Conservation (phyloP, 2,888 invertebrate species). For the Hylaea fasciaria region DNA sequence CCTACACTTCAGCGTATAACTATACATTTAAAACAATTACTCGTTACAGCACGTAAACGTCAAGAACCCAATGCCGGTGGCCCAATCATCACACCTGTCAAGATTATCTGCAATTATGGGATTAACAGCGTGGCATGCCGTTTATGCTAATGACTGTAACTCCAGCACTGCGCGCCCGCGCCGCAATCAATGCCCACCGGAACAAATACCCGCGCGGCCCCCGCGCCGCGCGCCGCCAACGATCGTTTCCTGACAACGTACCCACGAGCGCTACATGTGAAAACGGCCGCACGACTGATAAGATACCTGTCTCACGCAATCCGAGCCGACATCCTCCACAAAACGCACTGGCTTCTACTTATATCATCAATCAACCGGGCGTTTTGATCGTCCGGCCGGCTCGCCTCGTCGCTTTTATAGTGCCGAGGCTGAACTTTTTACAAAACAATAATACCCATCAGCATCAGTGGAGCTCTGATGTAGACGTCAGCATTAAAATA, state of each 20-base stretch:
- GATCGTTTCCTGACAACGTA: constrained; percentile 37
- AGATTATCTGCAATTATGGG: constrained; percentile 25
- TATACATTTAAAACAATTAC: constrained; percentile 4
- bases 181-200: constrained; percentile 51
- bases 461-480: constrained; percentile 45
- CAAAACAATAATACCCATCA: constrained; percentile 48
- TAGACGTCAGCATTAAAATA: constrained; percentile 68
- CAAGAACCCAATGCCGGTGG: constrained; percentile 3
- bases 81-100: constrained; percentile 21
- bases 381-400: constrained; percentile 20
- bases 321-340: constrained; percentile 29
- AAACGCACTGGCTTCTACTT: constrained; percentile 30
- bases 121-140: constrained; percentile 22
- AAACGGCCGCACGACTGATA: constrained; percentile 44
- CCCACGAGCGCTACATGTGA: constrained; percentile 39
- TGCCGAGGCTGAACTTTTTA: constrained; percentile 20
- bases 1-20: constrained; percentile 3
- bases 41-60: background rate
- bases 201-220: constrained; percentile 54
- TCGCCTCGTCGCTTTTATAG: constrained; percentile 4
- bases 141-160: constrained; percentile 13
- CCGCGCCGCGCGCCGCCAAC: constrained; percentile 33
- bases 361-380: constrained; percentile 31
- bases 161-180: constrained; percentile 30
- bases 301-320: constrained; percentile 46